Conservation (phyloP, 2,797 vertebrate genomes). For the Typhlichthys subterraneus region DNA sequence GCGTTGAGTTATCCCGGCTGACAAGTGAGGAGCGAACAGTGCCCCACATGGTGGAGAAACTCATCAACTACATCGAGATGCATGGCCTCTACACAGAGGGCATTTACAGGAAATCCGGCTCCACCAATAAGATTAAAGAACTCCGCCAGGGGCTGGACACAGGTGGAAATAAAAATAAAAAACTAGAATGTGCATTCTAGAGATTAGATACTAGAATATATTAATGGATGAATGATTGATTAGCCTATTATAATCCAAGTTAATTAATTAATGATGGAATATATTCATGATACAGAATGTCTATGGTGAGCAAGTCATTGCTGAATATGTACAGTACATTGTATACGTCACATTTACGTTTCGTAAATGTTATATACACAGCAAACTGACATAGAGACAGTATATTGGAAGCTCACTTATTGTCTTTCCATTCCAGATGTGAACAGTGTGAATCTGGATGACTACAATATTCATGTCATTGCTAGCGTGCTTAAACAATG, state of each 20-base stretch:
- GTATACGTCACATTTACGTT: too few relatives aligned
- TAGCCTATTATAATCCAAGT: too few relatives aligned
- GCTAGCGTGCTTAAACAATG: slow-evolving; percentile 97
- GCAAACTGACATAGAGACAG: too few relatives aligned
- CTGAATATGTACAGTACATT: too few relatives aligned
- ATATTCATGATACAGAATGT: too few relatives aligned
- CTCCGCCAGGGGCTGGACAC: slow-evolving; percentile 91
- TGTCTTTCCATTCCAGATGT: slow-evolving; percentile 77
- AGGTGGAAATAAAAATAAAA: slow-evolving; percentile 67
- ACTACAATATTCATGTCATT: slow-evolving; percentile 97
- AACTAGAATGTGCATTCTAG: background rate
- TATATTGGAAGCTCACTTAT: background rate
- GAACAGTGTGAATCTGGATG: slow-evolving; percentile 86
- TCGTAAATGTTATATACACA: too few relatives aligned
- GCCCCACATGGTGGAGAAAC: slow-evolving; percentile 91
- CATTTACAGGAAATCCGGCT: slow-evolving; percentile 95
- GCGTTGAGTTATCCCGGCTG: slow-evolving; percentile 89
- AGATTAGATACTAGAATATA: background rate
- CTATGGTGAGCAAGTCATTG: too few relatives aligned
- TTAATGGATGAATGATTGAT: background rate
- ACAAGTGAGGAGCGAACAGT: slow-evolving; percentile 90
- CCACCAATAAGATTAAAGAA: slow-evolving; percentile 96
- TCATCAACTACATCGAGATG: slow-evolving; percentile 98
- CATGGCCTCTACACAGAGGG: slow-evolving; percentile 96
- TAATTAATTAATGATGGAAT: too few relatives aligned